phyloP scores from a whole-genome alignment of 2,113 vertebrate genomes.

The Microtus richardsoni region DNA sequence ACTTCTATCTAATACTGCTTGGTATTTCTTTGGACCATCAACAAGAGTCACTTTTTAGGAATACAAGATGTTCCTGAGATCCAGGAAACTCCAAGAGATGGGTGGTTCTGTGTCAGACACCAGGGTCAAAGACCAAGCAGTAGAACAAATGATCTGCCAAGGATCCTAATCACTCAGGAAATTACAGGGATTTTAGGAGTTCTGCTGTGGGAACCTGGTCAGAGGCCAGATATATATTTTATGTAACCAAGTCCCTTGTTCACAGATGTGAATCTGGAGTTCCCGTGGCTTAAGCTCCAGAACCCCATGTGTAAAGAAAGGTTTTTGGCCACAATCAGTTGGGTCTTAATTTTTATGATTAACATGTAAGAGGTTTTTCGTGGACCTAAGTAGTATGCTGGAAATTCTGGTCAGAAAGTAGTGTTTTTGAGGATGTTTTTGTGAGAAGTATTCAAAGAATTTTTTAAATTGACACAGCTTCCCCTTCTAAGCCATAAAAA shows the following conservation, averaged over 20 bases:
- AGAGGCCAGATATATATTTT: not conserved
- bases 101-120: not conserved
- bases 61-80: not conserved
- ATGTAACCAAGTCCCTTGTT: not conserved
- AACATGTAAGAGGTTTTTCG: not conserved
- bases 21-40: not conserved
- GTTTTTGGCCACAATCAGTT: not conserved
- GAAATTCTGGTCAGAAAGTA: not conserved
- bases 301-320: not conserved
- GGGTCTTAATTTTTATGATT: not conserved
- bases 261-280: not conserved
- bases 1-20: not conserved
- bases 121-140: not conserved
- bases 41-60: not conserved
- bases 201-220: not conserved
- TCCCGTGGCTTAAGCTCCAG: not conserved
- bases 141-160: not conserved
- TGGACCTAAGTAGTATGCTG: not conserved
- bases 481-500: not conserved
- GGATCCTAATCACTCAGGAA: not conserved
- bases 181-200: not conserved
- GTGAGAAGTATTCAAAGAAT: slow-evolving; percentile 21
- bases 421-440: slow-evolving; percentile 11
- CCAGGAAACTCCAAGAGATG: slow-evolving; percentile 13
- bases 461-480: slow-evolving; percentile 11